Evolutionary conservation across 2,888 invertebrate genomes (phyloP), one percentile per base, ranked within the genome.

Genomic region (Sisyra terminalis): DNA sequence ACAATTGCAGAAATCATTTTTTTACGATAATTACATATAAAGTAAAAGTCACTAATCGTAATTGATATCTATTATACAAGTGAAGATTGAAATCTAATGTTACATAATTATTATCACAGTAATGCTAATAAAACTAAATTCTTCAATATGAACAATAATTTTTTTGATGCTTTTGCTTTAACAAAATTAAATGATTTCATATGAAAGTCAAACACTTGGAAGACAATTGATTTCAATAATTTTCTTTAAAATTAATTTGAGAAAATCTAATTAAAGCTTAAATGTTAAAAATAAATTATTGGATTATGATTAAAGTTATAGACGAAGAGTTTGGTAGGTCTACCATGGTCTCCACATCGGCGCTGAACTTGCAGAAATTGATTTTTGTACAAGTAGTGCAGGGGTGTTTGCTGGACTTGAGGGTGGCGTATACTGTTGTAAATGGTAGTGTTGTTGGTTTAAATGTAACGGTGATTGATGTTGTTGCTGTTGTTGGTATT

Each of bases 291-390:
- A 40, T 14, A 31, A 40, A 31, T 30, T 40, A 29, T 30, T 29
- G 4, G 30, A 15, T 31, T 15, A 39, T 36, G 37, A 29, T 13
- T 35, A 30, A 40, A 42, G 38, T 15, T 34, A 11, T 29, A 8
- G n/a, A 29, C 39, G 40, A 16, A 35, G 10, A 30, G 10, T 6
- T 29, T 35, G 24, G 24, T 24, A 24, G 3, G 34, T 47, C 57
- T 54, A 63, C 62, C 62, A 62, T 5, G 63, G 62, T 46, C 62
- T 50, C 62, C 62, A 62, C 61, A 62, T 59, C 2, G 56, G 50
- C 2, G 50, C 44, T 14, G 34, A 14, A 9, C 11, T n/a, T n/a
- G 14, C 7, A 14, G 17, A 14, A 39, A 13, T 39, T 3, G n/a
- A 32, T 32, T 32, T n/a, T 37, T 37, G 37, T 10, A 18, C 17